Evolutionary conservation across 2,888 invertebrate species (phyloP), one percentile per base, ranked within the genome.

Genomic region (Glaucopsyche alexis): DNA sequence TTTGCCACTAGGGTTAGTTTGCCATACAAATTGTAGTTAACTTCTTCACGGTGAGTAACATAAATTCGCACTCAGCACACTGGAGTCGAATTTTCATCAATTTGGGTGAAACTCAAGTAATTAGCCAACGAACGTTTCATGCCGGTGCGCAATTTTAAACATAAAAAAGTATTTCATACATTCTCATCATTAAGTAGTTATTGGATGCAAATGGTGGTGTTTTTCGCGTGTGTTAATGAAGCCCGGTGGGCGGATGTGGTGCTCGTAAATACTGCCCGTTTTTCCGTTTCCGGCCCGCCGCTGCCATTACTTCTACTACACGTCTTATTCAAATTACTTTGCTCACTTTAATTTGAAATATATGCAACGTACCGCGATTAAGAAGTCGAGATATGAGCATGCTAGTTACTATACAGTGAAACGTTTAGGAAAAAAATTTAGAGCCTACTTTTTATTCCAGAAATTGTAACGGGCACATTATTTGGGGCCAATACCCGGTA

Each of bases 191-290:
- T 72, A 67, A 72, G 72, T 65, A 40, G 42, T 45, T 74, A 73
- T 66, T 73, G 77, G 78, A 77, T 78, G 72, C 72, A 75, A 75
- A 78, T 78, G 76, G 75, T 71, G 77, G 75, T 74, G 83, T 83
- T 84, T 81, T 78, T 80, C 78, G 78, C 79, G 84, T 83, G 84
- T 85, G 83, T 81, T 87, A 88, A 87, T 87, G 85, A 87, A 85
- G 85, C 86, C 82, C 84, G 84, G 84, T 82, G 84, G 83, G 85
- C 90, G 91, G 91, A 90, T 86, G 89, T 87, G 78, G 83, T 80
- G 87, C 84, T 90, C 91, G 91, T 92, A 92, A 91, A 92, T 92
- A 91, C 88, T 86, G 85, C 87, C 86, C 89, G 91, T 89, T 90
- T 90, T 90, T 88, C 90, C 90, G 89, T 83, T 91, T 90, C 91